These are phyloP conservation scores for Stenodema calcarata DNA, from an alignment of 2,888 invertebrate genomes.

Conservation along the genomic window DNA sequence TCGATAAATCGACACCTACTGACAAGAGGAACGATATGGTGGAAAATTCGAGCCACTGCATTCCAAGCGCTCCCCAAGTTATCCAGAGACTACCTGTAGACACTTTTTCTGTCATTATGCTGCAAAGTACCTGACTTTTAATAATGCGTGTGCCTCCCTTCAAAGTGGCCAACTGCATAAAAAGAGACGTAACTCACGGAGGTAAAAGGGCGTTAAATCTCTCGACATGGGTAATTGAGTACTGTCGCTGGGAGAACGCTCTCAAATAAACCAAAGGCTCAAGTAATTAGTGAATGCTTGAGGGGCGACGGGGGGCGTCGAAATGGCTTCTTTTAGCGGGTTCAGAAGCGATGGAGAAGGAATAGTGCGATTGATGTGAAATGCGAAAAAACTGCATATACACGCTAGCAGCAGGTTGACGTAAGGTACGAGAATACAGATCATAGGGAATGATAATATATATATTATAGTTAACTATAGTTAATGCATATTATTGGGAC, in stretches of 20 bases:
- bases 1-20: too few relatives aligned
- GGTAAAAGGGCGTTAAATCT: slow-evolving; percentile 43
- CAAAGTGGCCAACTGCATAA: not conserved
- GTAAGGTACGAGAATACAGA: too few relatives aligned
- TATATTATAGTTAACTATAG: too few relatives aligned
- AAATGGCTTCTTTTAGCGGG: not conserved
- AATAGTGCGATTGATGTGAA: too few relatives aligned
- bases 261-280: slow-evolving; percentile 38
- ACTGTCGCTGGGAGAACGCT: slow-evolving; percentile 1
- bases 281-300: slow-evolving; percentile 38
- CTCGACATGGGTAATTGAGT: slow-evolving; percentile 38
- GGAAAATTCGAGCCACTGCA: too few relatives aligned
- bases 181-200: slow-evolving; percentile 31
- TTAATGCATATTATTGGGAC: too few relatives aligned
- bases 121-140: not conserved
- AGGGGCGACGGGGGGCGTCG: not conserved
- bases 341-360: not conserved
- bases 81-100: not conserved
- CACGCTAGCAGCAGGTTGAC: too few relatives aligned
- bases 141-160: not conserved
- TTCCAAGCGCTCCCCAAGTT: too few relatives aligned
- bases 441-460: too few relatives aligned
- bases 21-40: too few relatives aligned
- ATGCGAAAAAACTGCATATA: too few relatives aligned
- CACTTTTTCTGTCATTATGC: not conserved